phyloP scores from a whole-genome alignment of 2,888 invertebrate species.

The Cremastinae sp. region DNA sequence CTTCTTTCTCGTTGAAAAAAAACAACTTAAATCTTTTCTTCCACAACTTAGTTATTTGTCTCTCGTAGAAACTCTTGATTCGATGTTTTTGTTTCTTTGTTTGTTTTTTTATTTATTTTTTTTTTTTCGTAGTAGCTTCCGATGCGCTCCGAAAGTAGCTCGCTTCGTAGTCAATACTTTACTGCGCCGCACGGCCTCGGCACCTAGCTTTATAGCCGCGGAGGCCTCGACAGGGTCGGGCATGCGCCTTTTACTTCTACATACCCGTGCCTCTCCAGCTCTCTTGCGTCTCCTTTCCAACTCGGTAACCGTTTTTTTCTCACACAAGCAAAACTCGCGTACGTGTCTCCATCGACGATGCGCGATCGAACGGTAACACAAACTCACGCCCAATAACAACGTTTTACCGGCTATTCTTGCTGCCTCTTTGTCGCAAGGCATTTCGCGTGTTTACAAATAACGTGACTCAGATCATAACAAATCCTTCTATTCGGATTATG shows the following conservation, averaged over 20 bases:
- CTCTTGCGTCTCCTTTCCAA: slow-evolving; percentile 19
- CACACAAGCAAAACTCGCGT: neutral
- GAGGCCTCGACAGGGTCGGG: slow-evolving; percentile 42
- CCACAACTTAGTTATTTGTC: too few relatives aligned
- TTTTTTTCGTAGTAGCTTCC: neutral
- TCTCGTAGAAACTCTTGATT: too few relatives aligned
- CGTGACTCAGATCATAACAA: too few relatives aligned
- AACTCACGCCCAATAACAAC: slow-evolving; percentile 8
- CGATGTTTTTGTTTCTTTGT: neutral
- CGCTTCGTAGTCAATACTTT: slow-evolving; percentile 48
- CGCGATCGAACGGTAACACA: neutral
- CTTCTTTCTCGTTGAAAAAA: slow-evolving; percentile 16
- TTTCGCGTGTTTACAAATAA: too few relatives aligned
- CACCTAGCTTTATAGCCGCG: slow-evolving; percentile 68
- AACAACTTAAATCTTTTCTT: neutral
- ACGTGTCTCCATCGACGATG: too few relatives aligned
- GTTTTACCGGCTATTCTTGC: neutral
- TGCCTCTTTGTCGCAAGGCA: neutral
- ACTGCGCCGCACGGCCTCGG: slow-evolving; percentile 44
- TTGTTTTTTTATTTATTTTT: slow-evolving; percentile 16
- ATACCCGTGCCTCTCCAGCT: slow-evolving; percentile 7
- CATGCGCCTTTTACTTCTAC: slow-evolving; percentile 61
- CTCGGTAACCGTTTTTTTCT: slow-evolving; percentile 12
- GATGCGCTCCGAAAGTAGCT: too few relatives aligned
- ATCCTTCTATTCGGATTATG: too few relatives aligned